phyloP scores from a whole-genome alignment of 2,113 vertebrate genomes.

The Tympanuchus pallidicinctus region DNA sequence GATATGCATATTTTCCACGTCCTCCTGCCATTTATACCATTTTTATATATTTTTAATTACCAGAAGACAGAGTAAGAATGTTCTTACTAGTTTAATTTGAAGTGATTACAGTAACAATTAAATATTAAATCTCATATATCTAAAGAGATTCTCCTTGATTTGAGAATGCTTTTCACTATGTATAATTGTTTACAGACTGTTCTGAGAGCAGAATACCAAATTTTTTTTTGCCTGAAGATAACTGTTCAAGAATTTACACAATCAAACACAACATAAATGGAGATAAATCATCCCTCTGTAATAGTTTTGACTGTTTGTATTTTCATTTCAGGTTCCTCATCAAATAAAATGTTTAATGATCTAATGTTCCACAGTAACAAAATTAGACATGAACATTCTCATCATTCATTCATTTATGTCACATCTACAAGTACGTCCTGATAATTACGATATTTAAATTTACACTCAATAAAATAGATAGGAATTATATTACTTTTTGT shows the following conservation, averaged over 20 bases:
- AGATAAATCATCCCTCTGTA: not conserved
- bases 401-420: not conserved
- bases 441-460: not conserved
- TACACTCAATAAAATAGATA: not conserved
- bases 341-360: not conserved
- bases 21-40: not conserved
- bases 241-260: not conserved
- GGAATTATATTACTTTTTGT: rapidly evolving
- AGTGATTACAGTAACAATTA: not conserved
- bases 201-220: not conserved
- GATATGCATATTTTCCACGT: rapidly evolving
- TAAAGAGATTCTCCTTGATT: not conserved
- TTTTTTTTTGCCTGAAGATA: not conserved
- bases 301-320: not conserved
- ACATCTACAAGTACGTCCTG: not conserved
- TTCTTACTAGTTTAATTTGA: not conserved
- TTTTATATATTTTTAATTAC: not conserved
- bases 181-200: not conserved
- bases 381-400: not conserved
- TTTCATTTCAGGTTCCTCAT: not conserved
- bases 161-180: not conserved
- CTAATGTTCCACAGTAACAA: not conserved
- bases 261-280: not conserved
- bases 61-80: not conserved
- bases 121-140: not conserved